These are phyloP conservation scores for Sylvilagus floridanus DNA, from an alignment of 2,797 vertebrate genomes.

Conservation along the genomic window DNA sequence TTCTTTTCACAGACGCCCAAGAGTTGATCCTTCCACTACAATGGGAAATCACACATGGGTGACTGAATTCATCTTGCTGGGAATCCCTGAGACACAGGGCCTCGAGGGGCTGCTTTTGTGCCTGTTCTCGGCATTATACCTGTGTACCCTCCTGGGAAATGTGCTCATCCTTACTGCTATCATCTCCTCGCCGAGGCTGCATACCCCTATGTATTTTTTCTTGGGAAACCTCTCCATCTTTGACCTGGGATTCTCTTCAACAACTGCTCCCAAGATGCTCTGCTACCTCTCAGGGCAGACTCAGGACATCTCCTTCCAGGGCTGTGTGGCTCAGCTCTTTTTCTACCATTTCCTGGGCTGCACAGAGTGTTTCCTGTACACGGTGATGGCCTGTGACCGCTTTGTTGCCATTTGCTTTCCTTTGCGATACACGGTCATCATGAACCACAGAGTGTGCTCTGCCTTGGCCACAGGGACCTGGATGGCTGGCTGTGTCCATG, in stretches of 20 bases:
- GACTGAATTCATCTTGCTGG: constrained; percentile 71
- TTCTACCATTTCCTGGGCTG: constrained; percentile 76
- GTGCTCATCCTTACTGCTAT: constrained; percentile 63
- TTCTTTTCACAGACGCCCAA: constrained; percentile 9
- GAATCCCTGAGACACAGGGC: constrained; percentile 66
- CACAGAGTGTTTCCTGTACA: constrained; percentile 54
- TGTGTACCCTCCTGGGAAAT: constrained; percentile 64
- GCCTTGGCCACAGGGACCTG: constrained; percentile 47
- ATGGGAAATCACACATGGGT: constrained; percentile 68
- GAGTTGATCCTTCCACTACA: not conserved
- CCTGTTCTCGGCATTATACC: constrained; percentile 47
- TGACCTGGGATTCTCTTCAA: constrained; percentile 69
- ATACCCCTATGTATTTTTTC: constrained; percentile 75
- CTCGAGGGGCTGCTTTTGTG: not conserved
- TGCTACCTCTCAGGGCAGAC: constrained; percentile 27
- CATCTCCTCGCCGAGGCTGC: constrained; percentile 44
- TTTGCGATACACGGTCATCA: constrained; percentile 62
- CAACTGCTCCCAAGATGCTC: constrained; percentile 64
- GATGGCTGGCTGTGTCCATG: not conserved
- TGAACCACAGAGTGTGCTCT: constrained; percentile 64
- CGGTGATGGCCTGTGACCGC: constrained; percentile 72
- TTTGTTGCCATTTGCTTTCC: constrained; percentile 76
- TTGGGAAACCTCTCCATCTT: constrained; percentile 71
- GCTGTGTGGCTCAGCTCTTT: constrained; percentile 58
- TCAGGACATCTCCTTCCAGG: constrained; percentile 42